Conservation (phyloP, 2,113 vertebrate genomes). For the Odobenus rosmarus region DNA sequence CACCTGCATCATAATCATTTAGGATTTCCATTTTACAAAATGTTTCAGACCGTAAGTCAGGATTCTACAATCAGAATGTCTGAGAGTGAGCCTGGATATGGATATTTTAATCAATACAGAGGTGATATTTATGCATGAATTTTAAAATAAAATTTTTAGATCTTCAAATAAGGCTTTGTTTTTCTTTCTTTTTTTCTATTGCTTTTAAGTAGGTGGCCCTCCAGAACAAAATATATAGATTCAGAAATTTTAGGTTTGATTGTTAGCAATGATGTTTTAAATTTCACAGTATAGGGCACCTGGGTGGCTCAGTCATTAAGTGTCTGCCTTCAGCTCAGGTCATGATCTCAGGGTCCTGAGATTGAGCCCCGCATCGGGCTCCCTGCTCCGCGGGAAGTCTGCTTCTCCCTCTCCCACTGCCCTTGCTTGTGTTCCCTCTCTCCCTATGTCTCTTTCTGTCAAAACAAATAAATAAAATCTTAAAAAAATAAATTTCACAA, state of each 20-base stretch:
- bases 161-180: not conserved
- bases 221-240: not conserved
- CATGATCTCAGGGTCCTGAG: no score
- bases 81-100: not conserved
- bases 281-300: not conserved
- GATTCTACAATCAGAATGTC: not conserved
- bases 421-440: no score
- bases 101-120: not conserved
- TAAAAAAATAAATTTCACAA: not conserved
- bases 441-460: no score
- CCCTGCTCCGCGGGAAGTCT: no score
- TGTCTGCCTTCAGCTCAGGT: no score
- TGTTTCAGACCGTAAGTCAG: not conserved
- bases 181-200: not conserved
- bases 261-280: not conserved
- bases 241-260: not conserved
- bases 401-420: no score
- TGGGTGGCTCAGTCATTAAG: no score
- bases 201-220: not conserved
- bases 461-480: no score
- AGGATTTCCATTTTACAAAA: not conserved
- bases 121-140: not conserved
- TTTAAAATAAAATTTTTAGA: not conserved
- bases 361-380: no score
- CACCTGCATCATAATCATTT: not conserved